Conservation (phyloP, 2,797 vertebrate species). For the Gastrophryne carolinensis region DNA sequence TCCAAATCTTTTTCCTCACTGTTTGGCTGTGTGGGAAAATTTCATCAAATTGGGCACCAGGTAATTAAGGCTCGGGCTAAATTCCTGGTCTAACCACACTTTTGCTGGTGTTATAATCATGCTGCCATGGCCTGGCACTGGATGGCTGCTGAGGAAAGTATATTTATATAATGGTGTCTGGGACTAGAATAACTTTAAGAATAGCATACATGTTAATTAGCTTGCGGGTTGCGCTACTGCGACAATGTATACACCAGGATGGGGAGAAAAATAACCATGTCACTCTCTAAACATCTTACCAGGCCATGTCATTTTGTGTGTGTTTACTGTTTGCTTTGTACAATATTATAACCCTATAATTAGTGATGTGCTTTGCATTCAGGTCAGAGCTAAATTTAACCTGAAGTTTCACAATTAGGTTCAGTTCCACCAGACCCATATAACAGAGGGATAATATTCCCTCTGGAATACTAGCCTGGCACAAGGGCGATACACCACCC, state of each 20-base stretch:
- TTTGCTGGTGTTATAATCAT: conserved; percentile 12
- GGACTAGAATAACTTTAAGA: conserved; percentile 28
- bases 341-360: not conserved
- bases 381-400: too few species aligned
- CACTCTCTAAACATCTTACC: not conserved
- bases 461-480: too few species aligned
- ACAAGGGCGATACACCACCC: too few species aligned
- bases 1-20: conserved; percentile 26
- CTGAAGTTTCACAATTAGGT: too few species aligned
- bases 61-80: conserved; percentile 36
- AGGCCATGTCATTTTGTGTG: not conserved
- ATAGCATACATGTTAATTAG: conserved; percentile 16
- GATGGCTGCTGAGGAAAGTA: not conserved
- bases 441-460: too few species aligned
- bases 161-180: conserved; percentile 29
- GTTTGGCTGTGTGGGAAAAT: conserved; percentile 38
- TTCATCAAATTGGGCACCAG: conserved; percentile 32
- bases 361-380: too few species aligned
- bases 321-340: not conserved
- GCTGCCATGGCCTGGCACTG: not conserved
- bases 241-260: not conserved
- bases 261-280: not conserved
- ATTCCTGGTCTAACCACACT: conserved; percentile 17
- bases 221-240: not conserved
- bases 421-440: too few species aligned